These are phyloP conservation scores for Drosophila setifemur DNA, from an alignment of 1,140 invertebrate genomes.

Conservation along the genomic window DNA sequence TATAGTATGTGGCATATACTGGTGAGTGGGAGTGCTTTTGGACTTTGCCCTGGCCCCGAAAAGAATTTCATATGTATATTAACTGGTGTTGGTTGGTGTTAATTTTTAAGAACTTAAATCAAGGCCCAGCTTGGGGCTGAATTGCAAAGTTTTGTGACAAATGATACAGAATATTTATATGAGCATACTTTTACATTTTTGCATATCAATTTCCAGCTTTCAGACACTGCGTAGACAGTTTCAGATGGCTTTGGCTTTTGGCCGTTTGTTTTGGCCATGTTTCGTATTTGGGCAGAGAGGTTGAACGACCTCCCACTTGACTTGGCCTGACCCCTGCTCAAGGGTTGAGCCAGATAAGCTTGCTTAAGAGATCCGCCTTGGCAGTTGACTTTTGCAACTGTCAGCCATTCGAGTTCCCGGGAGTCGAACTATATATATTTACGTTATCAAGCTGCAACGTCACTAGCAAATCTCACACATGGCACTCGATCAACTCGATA, in stretches of 20 bases:
- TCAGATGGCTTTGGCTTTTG: slow-evolving; percentile 29
- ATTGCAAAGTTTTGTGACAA: slow-evolving; percentile 2
- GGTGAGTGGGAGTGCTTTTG: not conserved
- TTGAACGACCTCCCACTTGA: slow-evolving; percentile 62
- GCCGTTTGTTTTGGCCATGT: slow-evolving; percentile 49
- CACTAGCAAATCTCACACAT: slow-evolving; percentile 37
- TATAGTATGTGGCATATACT: slow-evolving; percentile 2
- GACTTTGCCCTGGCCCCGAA: slow-evolving; percentile 32
- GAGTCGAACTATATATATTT: not conserved
- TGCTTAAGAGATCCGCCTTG: slow-evolving; percentile 2
- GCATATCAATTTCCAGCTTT: slow-evolving; percentile 38
- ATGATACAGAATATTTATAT: slow-evolving; percentile 32
- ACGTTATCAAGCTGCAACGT: slow-evolving; percentile 22
- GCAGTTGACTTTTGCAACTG: slow-evolving; percentile 3
- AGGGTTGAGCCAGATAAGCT: slow-evolving; percentile 1
- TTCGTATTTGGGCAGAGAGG: slow-evolving; percentile 42
- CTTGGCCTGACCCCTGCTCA: slow-evolving; percentile 24
- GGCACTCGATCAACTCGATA: slow-evolving; percentile 31
- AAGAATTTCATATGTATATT: not conserved
- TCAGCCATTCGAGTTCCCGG: slow-evolving; percentile 1
- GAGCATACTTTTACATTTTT: slow-evolving; percentile 41
- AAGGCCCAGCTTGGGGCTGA: slow-evolving; percentile 1
- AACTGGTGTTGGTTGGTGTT: not conserved
- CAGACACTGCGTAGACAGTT: slow-evolving; percentile 56
- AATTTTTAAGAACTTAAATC: not conserved